A percentile compares a stretch with the other conserved stretches of the same genome.
phyloP scores from a whole-genome alignment of 2,797 vertebrate genomes.

The Galaxias olidus region DNA sequence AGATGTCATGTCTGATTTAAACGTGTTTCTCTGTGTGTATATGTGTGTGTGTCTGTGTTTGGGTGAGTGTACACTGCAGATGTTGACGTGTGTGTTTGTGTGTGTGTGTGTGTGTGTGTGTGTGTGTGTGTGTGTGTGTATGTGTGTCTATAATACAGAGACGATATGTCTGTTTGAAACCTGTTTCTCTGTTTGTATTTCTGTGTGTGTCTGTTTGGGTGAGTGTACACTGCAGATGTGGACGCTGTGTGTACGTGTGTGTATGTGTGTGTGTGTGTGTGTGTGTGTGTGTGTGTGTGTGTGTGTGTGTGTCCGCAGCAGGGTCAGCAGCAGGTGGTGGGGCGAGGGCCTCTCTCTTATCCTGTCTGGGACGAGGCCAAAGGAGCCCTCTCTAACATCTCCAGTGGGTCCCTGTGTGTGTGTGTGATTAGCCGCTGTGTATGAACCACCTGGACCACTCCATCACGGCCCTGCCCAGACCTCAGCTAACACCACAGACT shows the following conservation, averaged over 20 bases:
- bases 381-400: neutral
- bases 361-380: constrained; percentile 38
- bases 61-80: constrained; percentile 15
- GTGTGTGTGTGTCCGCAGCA: constrained; percentile 35
- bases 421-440: too few relatives aligned
- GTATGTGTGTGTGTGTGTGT: constrained; percentile 5
- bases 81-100: constrained; percentile 28
- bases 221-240: neutral
- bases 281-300: neutral
- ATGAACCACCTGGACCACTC: constrained; percentile 34
- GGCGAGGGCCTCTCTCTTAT: constrained; percentile 50
- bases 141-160: too few relatives aligned
- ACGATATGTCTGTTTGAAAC: too few relatives aligned
- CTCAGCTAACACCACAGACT: constrained; percentile 14
- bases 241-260: neutral
- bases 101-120: constrained; percentile 18
- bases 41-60: constrained; percentile 26
- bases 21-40: constrained; percentile 19
- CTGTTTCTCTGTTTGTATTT: constrained; percentile 22
- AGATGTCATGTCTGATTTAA: too few relatives aligned
- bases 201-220: constrained; percentile 24
- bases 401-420: neutral
- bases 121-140: neutral
- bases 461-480: constrained; percentile 39
- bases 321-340: constrained; percentile 63